phyloP scores from a whole-genome alignment of 2,797 vertebrate genomes.

The Pelobates cultripes region DNA sequence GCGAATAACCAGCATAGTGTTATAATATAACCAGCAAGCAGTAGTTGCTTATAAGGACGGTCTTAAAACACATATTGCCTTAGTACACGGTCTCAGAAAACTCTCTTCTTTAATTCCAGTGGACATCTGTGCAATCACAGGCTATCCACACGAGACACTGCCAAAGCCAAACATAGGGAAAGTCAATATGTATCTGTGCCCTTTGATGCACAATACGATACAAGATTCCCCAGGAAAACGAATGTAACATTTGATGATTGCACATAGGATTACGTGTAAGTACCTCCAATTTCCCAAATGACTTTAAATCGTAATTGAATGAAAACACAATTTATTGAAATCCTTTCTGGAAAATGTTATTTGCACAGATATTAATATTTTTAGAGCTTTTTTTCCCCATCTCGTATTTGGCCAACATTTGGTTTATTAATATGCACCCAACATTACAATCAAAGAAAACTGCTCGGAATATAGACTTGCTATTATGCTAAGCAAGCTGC shows the following conservation, averaged over 20 bases:
- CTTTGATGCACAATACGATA: constrained; percentile 65
- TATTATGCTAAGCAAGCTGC: constrained; percentile 88
- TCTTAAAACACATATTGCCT: not conserved
- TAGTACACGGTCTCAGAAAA: not conserved
- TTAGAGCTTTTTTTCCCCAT: constrained; percentile 71
- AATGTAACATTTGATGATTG: constrained; percentile 71
- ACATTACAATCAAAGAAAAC: constrained; percentile 83
- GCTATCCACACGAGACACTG: constrained; percentile 59
- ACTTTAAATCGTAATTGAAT: constrained; percentile 79
- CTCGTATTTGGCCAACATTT: constrained; percentile 79
- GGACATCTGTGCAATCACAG: not conserved
- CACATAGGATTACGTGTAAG: constrained; percentile 73
- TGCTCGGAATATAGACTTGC: constrained; percentile 84
- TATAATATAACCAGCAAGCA: too few species aligned
- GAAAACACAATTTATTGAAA: constrained; percentile 75
- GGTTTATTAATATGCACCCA: constrained; percentile 90
- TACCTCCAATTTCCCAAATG: constrained; percentile 78
- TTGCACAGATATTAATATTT: constrained; percentile 77
- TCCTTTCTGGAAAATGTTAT: constrained; percentile 80
- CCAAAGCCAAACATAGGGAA: constrained; percentile 53
- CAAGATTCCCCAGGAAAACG: constrained; percentile 69
- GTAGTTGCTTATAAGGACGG: not conserved
- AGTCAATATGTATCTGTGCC: constrained; percentile 64
- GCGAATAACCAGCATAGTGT: too few species aligned
- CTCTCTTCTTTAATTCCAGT: not conserved